Evolutionary conservation across 2,797 vertebrate genomes (phyloP), one percentile per base, ranked within the genome.

Genomic region (Rhadinocentrus ornatus): DNA sequence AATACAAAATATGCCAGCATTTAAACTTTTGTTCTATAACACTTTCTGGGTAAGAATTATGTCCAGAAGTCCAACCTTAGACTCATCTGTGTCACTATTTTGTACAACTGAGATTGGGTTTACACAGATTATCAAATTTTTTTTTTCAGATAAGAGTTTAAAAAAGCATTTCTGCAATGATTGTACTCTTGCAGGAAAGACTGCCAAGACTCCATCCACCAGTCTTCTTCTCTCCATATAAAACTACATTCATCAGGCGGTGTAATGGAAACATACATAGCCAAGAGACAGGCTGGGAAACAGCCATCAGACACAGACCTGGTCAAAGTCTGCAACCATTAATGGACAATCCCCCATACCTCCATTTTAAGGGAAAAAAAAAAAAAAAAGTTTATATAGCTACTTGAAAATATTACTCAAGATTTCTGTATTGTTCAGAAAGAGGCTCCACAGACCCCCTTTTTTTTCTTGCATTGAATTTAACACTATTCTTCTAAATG

Each of bases 111-210:
- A 63, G 2, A 74, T 70, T 66, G 62, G 73, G 52, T 11, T 70
- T 11, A 53, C 41, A 50, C 52, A 39, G 6, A 20, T 41, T n/a
- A 56, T 55, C 20, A 48, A 68, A 26, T 34, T 10, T 11, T 27
- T 11, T 27, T 54, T 26, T 59, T 41, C 53, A 55, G 31, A 16
- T 39, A 37, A 31, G n/a, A 70, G 37, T 54, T 35, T 16, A 41
- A 44, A 32, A 37, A 16, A 70, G 66, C 57, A 27, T 24, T 39
- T 53, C 3, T 35, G 16, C 27, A 52, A 10, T 70, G 91, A 91
- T 90, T 91, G 89, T 88, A 78, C 83, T 83, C 76, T 70, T 60
- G 77, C 78, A n/a, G n/a, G n/a, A n/a, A n/a, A n/a, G n/a, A n/a
- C 50, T 62, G 69, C 73, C 75, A 60, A 34, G 26, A 50, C 2